A percentile compares a stretch with the other conserved stretches of the same genome.
phyloP scores from a whole-genome alignment of 2,797 vertebrate species.

The Anguilla obscura region DNA sequence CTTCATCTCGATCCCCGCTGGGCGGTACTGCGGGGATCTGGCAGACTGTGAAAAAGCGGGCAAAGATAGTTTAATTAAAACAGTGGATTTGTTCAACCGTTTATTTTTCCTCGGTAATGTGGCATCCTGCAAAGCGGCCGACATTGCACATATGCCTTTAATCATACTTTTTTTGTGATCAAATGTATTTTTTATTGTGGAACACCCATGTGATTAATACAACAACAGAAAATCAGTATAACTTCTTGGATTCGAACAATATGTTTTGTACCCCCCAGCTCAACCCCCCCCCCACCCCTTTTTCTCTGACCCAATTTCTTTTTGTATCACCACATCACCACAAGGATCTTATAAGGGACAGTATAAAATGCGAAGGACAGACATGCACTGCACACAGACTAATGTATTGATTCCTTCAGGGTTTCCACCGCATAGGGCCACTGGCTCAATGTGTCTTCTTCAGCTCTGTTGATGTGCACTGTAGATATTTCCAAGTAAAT shows the following conservation, averaged over 20 bases:
- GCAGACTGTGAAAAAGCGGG: background rate
- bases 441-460: background rate
- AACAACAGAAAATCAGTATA: background rate
- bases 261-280: background rate
- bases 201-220: background rate
- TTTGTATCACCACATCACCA: background rate
- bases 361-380: background rate
- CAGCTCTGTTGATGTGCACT: background rate
- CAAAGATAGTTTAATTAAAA: constrained; percentile 16
- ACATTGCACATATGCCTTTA: background rate
- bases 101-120: background rate
- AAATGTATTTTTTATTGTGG: background rate
- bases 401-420: background rate
- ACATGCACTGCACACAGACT: background rate
- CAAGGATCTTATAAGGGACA: background rate
- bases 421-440: too few species aligned
- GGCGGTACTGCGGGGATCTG: background rate
- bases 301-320: background rate
- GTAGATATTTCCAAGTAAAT: background rate
- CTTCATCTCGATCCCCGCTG: background rate
- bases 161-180: background rate
- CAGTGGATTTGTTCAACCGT: background rate
- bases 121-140: background rate
- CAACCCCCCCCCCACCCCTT: background rate
- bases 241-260: background rate